These are phyloP conservation scores for western clawed frog (Xenopus tropicalis) DNA, from an alignment of 2,113 vertebrate species.

Conservation along the genomic window DNA sequence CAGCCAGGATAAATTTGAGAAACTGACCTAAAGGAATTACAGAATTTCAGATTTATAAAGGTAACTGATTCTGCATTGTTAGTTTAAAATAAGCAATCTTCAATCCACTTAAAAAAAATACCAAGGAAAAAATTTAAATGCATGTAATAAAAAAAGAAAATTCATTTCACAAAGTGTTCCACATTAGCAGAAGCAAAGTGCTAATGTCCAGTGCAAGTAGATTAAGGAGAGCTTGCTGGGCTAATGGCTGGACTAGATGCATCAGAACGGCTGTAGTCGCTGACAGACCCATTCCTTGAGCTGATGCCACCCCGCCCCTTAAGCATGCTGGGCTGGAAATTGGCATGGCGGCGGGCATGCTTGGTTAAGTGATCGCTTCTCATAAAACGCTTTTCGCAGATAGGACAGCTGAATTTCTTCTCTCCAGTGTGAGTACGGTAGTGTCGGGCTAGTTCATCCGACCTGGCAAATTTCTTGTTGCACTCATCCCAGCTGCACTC, in stretches of 20 bases:
- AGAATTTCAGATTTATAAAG: slow-evolving; percentile 22
- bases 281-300: slow-evolving; percentile 83
- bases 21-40: slow-evolving; percentile 13
- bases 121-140: slow-evolving; percentile 42
- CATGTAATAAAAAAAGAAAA: slow-evolving; percentile 31
- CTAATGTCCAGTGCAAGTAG: slow-evolving; percentile 55
- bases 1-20: slow-evolving; percentile 31
- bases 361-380: slow-evolving; percentile 96
- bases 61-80: slow-evolving; percentile 32
- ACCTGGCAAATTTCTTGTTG: slow-evolving; percentile 96
- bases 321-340: slow-evolving; percentile 93
- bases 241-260: slow-evolving; percentile 90
- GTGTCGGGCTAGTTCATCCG: slow-evolving; percentile 93
- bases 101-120: slow-evolving; percentile 51
- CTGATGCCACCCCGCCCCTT: slow-evolving; percentile 71
- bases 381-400: slow-evolving; percentile 97
- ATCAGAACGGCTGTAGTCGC: slow-evolving; percentile 94
- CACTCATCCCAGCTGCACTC: slow-evolving; percentile 94
- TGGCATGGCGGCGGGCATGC: slow-evolving; percentile 88
- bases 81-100: slow-evolving; percentile 32
- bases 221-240: slow-evolving; percentile 91
- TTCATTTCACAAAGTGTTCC: slow-evolving; percentile 48
- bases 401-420: slow-evolving; percentile 92
- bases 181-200: slow-evolving; percentile 66
- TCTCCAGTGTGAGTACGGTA: slow-evolving; percentile 98